A percentile compares a stretch with the other conserved stretches of the same genome.
Evolutionary conservation across 1,140 invertebrate species (phyloP).

Genomic region (Drosophila pruinosa): DNA sequence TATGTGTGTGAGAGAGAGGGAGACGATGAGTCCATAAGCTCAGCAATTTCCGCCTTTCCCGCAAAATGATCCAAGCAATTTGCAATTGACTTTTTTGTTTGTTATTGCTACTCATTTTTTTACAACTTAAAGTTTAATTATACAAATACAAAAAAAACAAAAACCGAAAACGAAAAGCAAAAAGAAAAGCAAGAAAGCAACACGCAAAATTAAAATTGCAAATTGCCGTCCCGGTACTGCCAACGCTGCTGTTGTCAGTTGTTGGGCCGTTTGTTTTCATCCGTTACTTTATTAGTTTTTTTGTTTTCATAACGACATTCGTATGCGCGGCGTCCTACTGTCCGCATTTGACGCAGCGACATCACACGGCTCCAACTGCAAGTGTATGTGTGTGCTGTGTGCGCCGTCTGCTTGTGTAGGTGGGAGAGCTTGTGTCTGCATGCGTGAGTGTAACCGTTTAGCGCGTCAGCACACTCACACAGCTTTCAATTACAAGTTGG

Average conservation of each 20-base stretch:
- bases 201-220: constrained; percentile 73
- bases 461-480: constrained; percentile 4
- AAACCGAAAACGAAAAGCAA: constrained; percentile 3
- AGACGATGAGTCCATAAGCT: constrained; percentile 17
- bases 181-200: constrained; percentile 29
- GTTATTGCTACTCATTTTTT: constrained; percentile 46
- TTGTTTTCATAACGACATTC: constrained; percentile 79
- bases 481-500: constrained; percentile 3
- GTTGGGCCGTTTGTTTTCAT: constrained; percentile 69
- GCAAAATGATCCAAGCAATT: constrained; percentile 58
- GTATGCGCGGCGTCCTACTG: constrained; percentile 49
- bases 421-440: background rate
- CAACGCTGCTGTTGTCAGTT: constrained; percentile 18
- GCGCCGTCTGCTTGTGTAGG: background rate
- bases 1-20: constrained; percentile 10
- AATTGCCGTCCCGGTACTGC: constrained; percentile 51
- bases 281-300: constrained; percentile 78
- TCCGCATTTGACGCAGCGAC: constrained; percentile 21
- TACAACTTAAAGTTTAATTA: constrained; percentile 69
- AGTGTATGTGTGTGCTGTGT: constrained; percentile 6
- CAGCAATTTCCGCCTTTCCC: constrained; percentile 62
- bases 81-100: constrained; percentile 56
- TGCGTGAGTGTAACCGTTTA: constrained; percentile 13
- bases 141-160: constrained; percentile 35
- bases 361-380: background rate